Evolutionary conservation across 2,113 vertebrate genomes (phyloP).

Genomic region (Percopsis transmontana): DNA sequence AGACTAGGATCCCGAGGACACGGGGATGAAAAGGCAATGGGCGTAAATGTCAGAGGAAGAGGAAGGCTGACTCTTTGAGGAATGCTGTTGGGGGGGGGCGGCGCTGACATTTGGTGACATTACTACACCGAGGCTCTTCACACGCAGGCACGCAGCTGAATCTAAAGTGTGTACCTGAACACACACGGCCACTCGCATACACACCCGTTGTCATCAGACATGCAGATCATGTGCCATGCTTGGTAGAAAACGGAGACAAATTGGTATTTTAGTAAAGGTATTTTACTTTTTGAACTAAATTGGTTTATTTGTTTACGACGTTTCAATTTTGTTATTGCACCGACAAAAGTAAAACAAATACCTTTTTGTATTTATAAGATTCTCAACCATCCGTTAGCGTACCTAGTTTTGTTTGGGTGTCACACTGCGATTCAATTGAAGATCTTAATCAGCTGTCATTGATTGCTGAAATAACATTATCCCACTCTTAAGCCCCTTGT

Average conservation of each 20-base stretch:
- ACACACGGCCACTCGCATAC: conserved; percentile 2
- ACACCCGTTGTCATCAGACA: conserved; percentile 1
- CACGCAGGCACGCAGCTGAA: conserved; percentile 27
- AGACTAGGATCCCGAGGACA: conserved; percentile 31
- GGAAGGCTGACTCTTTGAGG: conserved; percentile 61
- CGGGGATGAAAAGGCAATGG: conserved; percentile 46
- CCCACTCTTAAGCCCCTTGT: conserved; percentile 54
- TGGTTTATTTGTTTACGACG: neutral
- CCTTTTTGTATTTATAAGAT: neutral
- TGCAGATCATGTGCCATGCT: neutral
- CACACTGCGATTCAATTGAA: conserved; percentile 21
- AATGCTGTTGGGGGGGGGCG: conserved; percentile 59
- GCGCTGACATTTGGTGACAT: conserved; percentile 68
- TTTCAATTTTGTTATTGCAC: too few species aligned
- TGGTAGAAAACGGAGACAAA: too few species aligned
- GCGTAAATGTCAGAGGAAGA: conserved; percentile 71
- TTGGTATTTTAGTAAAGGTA: too few species aligned
- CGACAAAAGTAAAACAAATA: too few species aligned
- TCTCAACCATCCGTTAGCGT: neutral
- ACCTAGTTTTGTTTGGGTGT: too few species aligned
- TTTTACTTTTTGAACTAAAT: neutral
- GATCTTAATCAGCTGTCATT: conserved; percentile 57
- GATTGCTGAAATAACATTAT: conserved; percentile 66
- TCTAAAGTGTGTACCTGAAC: conserved; percentile 4
- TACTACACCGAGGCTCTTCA: conserved; percentile 23